These are phyloP conservation scores for Phaethornis superciliosus DNA, from an alignment of 2,113 vertebrate genomes.

Conservation along the genomic window DNA sequence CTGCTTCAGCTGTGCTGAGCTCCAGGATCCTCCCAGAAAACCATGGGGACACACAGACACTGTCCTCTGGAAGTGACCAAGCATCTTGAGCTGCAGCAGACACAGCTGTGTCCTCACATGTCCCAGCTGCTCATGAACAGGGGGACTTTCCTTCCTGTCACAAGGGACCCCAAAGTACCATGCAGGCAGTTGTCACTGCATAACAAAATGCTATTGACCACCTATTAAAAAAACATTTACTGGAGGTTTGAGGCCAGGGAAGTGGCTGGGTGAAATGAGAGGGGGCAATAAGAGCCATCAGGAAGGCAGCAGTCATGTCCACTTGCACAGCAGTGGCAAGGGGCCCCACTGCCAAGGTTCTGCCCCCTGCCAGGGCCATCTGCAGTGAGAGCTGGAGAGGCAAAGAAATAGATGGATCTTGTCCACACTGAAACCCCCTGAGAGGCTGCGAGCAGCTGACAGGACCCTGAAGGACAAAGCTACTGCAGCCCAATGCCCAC, in stretches of 20 bases:
- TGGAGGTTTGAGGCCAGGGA: not conserved
- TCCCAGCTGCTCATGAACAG: not conserved
- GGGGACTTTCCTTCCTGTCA: accelerated
- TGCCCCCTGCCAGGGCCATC: not conserved
- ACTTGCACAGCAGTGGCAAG: not conserved
- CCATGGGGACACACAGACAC: accelerated
- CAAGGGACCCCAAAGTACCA: accelerated
- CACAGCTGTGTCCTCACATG: not conserved
- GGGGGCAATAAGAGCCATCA: not conserved
- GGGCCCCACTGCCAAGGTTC: not conserved
- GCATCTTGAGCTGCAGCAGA: not conserved
- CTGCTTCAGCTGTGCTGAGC: not conserved
- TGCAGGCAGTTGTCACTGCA: accelerated
- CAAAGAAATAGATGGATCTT: not conserved
- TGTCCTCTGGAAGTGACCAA: not conserved
- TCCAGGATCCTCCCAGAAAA: accelerated
- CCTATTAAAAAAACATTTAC: conserved; percentile 40
- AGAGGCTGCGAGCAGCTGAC: not conserved
- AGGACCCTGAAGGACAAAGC: not conserved
- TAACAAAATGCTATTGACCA: not conserved
- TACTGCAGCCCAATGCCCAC: not conserved
- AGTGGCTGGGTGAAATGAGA: not conserved
- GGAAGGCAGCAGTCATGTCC: not conserved
- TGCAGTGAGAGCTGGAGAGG: accelerated
- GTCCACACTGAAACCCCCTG: not conserved